Conservation (phyloP, 2,797 vertebrate genomes). For the Xenopus petersii region DNA sequence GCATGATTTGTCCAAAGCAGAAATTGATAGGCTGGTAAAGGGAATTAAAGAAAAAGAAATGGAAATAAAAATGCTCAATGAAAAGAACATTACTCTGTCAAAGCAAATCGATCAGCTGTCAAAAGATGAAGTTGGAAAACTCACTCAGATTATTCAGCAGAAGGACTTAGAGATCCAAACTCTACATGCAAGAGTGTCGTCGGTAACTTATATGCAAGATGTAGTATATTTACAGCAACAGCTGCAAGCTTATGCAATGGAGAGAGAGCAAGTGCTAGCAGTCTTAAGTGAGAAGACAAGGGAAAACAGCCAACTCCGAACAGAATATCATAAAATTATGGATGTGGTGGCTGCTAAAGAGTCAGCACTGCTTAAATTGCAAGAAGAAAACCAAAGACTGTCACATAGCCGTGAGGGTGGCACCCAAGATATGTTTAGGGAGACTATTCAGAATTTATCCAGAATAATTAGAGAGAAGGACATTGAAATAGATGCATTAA, state of each 20-base stretch:
- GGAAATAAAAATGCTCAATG: slow-evolving; percentile 89
- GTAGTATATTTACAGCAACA: slow-evolving; percentile 88
- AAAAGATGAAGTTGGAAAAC: slow-evolving; percentile 87
- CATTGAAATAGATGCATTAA: slow-evolving; percentile 95
- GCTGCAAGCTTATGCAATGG: slow-evolving; percentile 82
- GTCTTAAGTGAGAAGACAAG: slow-evolving; percentile 93
- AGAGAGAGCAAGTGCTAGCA: slow-evolving; percentile 86
- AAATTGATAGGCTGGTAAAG: slow-evolving; percentile 84
- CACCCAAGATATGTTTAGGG: slow-evolving; percentile 93
- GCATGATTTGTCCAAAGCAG: slow-evolving; percentile 92
- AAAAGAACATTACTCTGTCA: slow-evolving; percentile 86
- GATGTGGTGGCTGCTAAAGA: slow-evolving; percentile 91
- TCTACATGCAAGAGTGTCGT: slow-evolving; percentile 81
- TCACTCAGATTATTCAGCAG: slow-evolving; percentile 87
- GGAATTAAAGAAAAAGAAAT: slow-evolving; percentile 95
- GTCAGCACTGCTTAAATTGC: slow-evolving; percentile 82
- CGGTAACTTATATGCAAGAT: slow-evolving; percentile 76
- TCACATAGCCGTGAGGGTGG: slow-evolving; percentile 78
- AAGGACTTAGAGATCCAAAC: slow-evolving; percentile 93
- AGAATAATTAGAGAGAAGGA: slow-evolving; percentile 97
- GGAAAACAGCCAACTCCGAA: slow-evolving; percentile 90
- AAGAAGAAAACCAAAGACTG: slow-evolving; percentile 89
- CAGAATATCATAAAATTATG: slow-evolving; percentile 89
- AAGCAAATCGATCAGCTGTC: slow-evolving; percentile 88
- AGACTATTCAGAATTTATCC: slow-evolving; percentile 96